Evolutionary conservation across 2,113 vertebrate genomes (phyloP).

Genomic region (Upupa epops): DNA sequence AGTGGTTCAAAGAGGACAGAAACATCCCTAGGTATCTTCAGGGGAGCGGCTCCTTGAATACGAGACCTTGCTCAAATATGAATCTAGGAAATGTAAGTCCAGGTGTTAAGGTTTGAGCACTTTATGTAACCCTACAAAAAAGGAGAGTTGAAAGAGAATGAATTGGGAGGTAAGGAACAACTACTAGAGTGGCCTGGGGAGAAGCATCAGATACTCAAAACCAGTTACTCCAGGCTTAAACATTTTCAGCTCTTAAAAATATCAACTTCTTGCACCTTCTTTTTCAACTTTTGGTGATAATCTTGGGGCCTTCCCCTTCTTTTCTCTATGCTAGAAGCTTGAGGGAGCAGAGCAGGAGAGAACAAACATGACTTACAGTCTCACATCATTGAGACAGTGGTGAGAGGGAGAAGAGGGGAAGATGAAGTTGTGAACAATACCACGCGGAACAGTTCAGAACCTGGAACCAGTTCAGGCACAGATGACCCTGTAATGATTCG

Average conservation of each 20-base stretch:
- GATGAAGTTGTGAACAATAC: not conserved
- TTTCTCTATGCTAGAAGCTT: not conserved
- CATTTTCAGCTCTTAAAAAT: not conserved
- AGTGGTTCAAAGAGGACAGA: not conserved
- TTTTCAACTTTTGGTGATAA: not conserved
- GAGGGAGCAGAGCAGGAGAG: not conserved
- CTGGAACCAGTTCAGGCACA: not conserved
- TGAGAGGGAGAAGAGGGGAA: not conserved
- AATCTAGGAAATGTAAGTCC: not conserved
- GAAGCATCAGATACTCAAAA: not conserved
- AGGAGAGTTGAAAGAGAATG: constrained; percentile 11
- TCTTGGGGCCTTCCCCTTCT: not conserved
- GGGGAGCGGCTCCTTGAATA: not conserved
- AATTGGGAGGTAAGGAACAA: not conserved
- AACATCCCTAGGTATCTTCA: not conserved
- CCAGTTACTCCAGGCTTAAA: not conserved
- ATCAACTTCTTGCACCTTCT: not conserved
- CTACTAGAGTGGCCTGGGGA: not conserved
- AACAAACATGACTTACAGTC: not conserved
- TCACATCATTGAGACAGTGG: not conserved
- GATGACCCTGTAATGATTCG: not conserved
- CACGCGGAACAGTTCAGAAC: not conserved
- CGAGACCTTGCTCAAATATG: not conserved
- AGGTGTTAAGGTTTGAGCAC: not conserved
- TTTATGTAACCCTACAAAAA: not conserved